A percentile compares a stretch with the other conserved stretches of the same genome.
These are phyloP conservation scores for Pinctada fucata DNA, from an alignment of 2,888 invertebrate genomes.

Conservation along the genomic window DNA sequence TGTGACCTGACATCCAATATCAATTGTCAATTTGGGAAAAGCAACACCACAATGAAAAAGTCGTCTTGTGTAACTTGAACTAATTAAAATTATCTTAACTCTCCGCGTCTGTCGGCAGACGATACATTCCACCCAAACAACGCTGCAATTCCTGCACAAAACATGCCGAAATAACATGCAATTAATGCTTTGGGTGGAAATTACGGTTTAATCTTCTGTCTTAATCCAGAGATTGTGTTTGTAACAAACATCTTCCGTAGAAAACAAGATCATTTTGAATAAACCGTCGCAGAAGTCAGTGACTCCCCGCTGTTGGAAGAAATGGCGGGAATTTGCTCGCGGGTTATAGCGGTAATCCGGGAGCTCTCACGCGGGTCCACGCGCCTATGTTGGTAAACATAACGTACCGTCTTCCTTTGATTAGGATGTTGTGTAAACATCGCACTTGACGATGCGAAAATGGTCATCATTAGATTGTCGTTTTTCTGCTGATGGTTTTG, in stretches of 20 bases:
- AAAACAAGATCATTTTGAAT: not conserved
- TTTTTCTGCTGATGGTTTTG: not conserved
- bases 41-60: too few species aligned
- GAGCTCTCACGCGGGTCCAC: not conserved
- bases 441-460: not conserved
- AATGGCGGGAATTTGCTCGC: too few species aligned
- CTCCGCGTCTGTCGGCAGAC: too few species aligned
- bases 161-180: not conserved
- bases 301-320: too few species aligned
- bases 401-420: not conserved
- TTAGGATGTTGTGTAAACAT: constrained; percentile 17
- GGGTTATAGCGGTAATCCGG: too few species aligned
- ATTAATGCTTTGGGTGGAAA: constrained; percentile 2
- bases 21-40: too few species aligned
- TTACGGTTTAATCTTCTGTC: not conserved
- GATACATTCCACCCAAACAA: too few species aligned
- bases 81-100: too few species aligned
- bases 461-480: not conserved
- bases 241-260: not conserved
- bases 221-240: not conserved
- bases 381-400: constrained; percentile 1
- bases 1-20: too few species aligned
- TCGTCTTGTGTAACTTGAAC: too few species aligned
- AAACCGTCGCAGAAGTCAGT: too few species aligned
- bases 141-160: not conserved